Evolutionary conservation across 2,113 vertebrate genomes (phyloP), one percentile per base, ranked within the genome.

Genomic region (Scortum barcoo): DNA sequence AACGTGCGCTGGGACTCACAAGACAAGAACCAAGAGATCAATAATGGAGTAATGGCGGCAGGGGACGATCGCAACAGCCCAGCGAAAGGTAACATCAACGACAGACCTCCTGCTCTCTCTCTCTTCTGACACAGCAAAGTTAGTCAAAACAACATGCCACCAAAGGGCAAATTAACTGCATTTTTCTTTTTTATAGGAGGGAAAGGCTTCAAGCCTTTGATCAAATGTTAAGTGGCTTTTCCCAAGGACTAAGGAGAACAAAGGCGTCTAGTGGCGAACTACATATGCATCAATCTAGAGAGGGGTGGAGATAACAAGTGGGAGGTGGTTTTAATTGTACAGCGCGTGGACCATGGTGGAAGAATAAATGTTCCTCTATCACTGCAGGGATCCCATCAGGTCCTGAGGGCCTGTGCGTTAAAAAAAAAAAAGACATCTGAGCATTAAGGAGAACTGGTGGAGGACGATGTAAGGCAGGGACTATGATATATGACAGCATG

Each of bases 1-100:
- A 88, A 74, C 61, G 84, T 87, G 88, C 73, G 50, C 74, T 77
- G 53, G 83, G 83, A 88, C 89, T 86, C 81, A 89, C 81, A 90
- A 90, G 78, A 81, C 80, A 77, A 81, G 83, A 90, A 93, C 83
- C 86, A 84, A 89, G 89, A 90, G 89, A 93, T 94, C 91, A 93
- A 93, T 92, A 94, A 91, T 83, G 80, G 85, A 89, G 83, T 91
- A 92, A 94, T 92, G 93, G 92, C 88, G 88, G 90, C 85, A 67
- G 83, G 69, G 80, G 77, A 85, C 91, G 83, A 90, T 61, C 66
- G 58, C 63, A 86, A 75, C 86, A 66, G 84, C 72, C 75, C 5
- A 54, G 53, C 20, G 1, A 70, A 76, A 82, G 80, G 73, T 69
- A 85, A 62, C 70, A 24, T 60, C 54, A 20, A 38, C 40, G 26